Percentiles rank a stretch among this genome's conserved stretches.
These are phyloP conservation scores for Drosophila neutralis DNA, from an alignment of 2,888 invertebrate species.

Conservation along the genomic window DNA sequence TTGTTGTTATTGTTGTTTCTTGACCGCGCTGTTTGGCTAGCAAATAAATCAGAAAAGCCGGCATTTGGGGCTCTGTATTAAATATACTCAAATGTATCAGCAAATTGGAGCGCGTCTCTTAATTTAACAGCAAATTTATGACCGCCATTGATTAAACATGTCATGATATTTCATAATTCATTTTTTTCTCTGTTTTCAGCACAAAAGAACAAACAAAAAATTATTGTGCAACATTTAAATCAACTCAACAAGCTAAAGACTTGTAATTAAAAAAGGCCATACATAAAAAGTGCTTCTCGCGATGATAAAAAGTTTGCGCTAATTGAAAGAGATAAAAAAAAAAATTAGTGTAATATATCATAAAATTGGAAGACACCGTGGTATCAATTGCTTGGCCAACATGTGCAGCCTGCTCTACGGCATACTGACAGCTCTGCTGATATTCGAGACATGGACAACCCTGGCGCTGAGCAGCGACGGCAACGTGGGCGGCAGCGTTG, in stretches of 20 bases:
- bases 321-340: slow-evolving; percentile 31
- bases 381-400: slow-evolving; percentile 18
- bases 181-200: slow-evolving; percentile 54
- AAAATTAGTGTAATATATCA: slow-evolving; percentile 18
- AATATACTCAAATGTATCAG: slow-evolving; percentile 26
- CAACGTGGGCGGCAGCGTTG: slow-evolving; percentile 52
- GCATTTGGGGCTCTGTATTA: slow-evolving; percentile 49
- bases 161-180: slow-evolving; percentile 43
- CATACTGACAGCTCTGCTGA: slow-evolving; percentile 26
- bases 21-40: slow-evolving; percentile 14
- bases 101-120: slow-evolving; percentile 46
- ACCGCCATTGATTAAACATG: slow-evolving; percentile 46
- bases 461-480: slow-evolving; percentile 60
- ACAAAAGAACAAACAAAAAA: slow-evolving; percentile 6
- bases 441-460: slow-evolving; percentile 25
- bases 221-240: slow-evolving; percentile 39
- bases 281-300: slow-evolving; percentile 1
- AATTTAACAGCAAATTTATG: slow-evolving; percentile 51
- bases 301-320: slow-evolving; percentile 34
- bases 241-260: slow-evolving; percentile 18
- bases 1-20: slow-evolving; percentile 11
- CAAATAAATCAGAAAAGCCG: slow-evolving; percentile 53
- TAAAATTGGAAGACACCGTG: slow-evolving; percentile 13
- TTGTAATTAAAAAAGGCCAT: slow-evolving; percentile 29
- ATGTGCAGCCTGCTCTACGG: slow-evolving; percentile 38